A percentile compares a stretch with the other conserved stretches of the same genome.
These are phyloP conservation scores for Ophioninae sp. DNA, from an alignment of 2,888 invertebrate genomes.

Conservation along the genomic window DNA sequence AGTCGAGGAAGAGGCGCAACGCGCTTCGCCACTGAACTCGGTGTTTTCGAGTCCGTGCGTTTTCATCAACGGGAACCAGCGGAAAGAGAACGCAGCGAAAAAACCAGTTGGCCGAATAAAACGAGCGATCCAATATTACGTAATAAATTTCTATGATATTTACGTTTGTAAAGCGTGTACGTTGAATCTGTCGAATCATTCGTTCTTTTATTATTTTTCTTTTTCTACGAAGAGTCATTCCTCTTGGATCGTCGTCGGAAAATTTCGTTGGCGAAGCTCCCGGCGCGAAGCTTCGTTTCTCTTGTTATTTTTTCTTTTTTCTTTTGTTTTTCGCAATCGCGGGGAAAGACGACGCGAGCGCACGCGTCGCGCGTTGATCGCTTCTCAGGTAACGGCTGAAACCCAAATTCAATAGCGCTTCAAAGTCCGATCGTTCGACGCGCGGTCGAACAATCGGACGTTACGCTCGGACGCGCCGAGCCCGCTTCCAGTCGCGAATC, in stretches of 20 bases:
- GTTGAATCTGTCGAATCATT: conserved; percentile 57
- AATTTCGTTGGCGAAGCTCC: conserved; percentile 20
- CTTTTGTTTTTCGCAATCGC: conserved; percentile 19
- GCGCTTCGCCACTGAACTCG: conserved; percentile 73
- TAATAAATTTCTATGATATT: conserved; percentile 58
- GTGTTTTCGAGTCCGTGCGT: conserved; percentile 70
- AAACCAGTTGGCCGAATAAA: conserved; percentile 3
- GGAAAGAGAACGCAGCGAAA: conserved; percentile 1
- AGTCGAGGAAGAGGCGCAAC: conserved; percentile 63
- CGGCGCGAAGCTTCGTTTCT: conserved; percentile 36
- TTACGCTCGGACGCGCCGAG: conserved; percentile 46
- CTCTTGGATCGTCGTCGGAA: conserved; percentile 49
- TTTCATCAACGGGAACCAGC: conserved; percentile 68
- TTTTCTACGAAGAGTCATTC: conserved; percentile 24
- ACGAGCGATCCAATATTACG: conserved; percentile 57
- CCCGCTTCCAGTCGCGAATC: conserved; percentile 51
- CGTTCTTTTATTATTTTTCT: conserved; percentile 37
- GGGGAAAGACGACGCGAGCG: conserved; percentile 12
- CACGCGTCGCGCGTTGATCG: conserved; percentile 22
- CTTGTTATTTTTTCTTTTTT: too few species aligned
- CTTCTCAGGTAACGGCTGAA: background rate
- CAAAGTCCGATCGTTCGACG: conserved; percentile 37
- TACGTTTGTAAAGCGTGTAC: conserved; percentile 58
- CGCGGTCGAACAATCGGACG: conserved; percentile 58
- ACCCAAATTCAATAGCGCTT: conserved; percentile 46